These are phyloP conservation scores for Propithecus perrieri DNA, from an alignment of 2,797 vertebrate genomes.

Conservation along the genomic window DNA sequence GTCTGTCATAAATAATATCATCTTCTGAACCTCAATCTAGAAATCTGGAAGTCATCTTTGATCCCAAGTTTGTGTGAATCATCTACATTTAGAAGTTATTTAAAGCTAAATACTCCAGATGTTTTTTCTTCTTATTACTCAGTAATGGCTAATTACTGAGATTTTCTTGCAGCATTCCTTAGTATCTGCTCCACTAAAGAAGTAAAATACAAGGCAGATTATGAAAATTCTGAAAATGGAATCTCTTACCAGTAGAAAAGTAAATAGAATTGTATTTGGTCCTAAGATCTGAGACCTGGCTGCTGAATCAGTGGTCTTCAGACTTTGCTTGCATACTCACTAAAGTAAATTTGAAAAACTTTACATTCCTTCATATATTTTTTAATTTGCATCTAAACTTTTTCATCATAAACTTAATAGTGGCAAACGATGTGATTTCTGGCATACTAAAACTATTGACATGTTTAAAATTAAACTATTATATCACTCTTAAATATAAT, in stretches of 20 bases:
- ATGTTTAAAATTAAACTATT: constrained; percentile 13
- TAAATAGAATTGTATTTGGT: neutral
- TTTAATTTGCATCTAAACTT: constrained; percentile 14
- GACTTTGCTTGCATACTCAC: neutral
- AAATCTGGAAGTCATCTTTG: neutral
- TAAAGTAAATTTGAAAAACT: constrained; percentile 35
- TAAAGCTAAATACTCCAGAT: constrained; percentile 11
- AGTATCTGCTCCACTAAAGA: neutral
- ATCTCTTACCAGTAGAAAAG: neutral
- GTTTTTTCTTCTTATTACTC: neutral
- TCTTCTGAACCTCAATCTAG: neutral
- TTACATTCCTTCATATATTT: neutral
- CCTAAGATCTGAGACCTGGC: neutral
- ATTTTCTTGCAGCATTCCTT: neutral
- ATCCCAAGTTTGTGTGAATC: neutral
- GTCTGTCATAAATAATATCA: neutral
- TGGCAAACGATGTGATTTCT: neutral
- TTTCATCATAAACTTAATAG: constrained; percentile 14
- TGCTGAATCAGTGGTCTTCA: neutral
- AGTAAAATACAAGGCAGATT: neutral
- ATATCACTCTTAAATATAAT: neutral
- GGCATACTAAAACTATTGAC: neutral
- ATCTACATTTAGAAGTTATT: constrained; percentile 20
- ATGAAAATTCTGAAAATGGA: neutral
- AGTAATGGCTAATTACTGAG: constrained; percentile 2